phyloP scores from a whole-genome alignment of 2,888 invertebrate genomes.

The Tinea semifulvella region DNA sequence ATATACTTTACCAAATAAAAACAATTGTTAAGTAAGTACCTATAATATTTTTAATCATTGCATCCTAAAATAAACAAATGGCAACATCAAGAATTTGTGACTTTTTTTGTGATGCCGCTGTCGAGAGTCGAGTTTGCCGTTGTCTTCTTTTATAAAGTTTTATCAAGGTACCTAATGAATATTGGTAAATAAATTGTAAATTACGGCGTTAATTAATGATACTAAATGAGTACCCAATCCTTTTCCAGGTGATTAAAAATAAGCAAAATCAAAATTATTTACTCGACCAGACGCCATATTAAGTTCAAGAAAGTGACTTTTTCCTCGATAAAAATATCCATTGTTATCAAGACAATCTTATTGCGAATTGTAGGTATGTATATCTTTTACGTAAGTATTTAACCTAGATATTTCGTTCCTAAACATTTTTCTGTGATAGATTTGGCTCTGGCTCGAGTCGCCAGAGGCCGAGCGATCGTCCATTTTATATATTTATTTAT shows the following conservation, averaged over 20 bases:
- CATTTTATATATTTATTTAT: slow-evolving; percentile 31
- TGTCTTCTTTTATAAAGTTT: slow-evolving; percentile 63
- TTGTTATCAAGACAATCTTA: slow-evolving; percentile 2
- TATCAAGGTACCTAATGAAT: slow-evolving; percentile 55
- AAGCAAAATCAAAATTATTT: slow-evolving; percentile 8
- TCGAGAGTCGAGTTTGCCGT: slow-evolving; percentile 60
- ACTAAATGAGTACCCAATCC: neutral
- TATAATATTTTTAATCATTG: too few species aligned
- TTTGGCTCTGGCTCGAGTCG: neutral
- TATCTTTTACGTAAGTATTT: neutral
- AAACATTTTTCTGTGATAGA: neutral
- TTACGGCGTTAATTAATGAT: neutral
- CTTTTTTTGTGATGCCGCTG: slow-evolving; percentile 53
- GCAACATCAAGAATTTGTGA: slow-evolving; percentile 19
- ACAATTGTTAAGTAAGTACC: too few species aligned
- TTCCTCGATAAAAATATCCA: neutral
- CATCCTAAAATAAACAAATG: neutral
- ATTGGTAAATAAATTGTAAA: too few species aligned
- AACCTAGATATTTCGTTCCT: neutral
- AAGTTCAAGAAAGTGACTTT: slow-evolving; percentile 10
- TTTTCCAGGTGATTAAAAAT: slow-evolving; percentile 2
- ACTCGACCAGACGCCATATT: slow-evolving; percentile 12
- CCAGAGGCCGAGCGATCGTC: neutral
- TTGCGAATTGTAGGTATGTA: slow-evolving; percentile 6
- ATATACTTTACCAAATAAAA: too few species aligned